Evolutionary conservation across 2,797 vertebrate genomes (phyloP).

Genomic region (Gymnodraco acuticeps): DNA sequence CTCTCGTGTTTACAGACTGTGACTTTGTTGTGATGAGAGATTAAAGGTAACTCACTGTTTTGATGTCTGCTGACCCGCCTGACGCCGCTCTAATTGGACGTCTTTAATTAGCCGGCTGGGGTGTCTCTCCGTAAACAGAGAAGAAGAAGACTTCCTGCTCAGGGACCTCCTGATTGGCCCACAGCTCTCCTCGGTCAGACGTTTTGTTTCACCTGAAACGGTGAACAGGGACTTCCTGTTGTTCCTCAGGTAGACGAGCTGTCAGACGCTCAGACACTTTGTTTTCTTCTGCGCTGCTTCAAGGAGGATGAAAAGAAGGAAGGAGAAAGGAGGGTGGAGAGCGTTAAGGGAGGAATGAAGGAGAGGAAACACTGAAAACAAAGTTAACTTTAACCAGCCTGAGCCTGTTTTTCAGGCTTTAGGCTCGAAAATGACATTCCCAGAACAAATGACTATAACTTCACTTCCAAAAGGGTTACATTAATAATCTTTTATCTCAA

Average conservation of each 20-base stretch:
- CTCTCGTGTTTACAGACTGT: too few relatives aligned
- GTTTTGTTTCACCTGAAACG: slow-evolving; percentile 45
- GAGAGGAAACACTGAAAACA: too few relatives aligned
- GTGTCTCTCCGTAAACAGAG: slow-evolving; percentile 15
- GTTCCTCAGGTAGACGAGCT: slow-evolving; percentile 41
- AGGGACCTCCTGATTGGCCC: slow-evolving; percentile 71
- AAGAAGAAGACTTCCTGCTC: slow-evolving; percentile 29
- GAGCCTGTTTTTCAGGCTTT: too few relatives aligned
- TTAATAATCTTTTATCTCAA: too few relatives aligned
- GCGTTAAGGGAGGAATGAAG: too few relatives aligned
- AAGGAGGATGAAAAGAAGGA: too few relatives aligned
- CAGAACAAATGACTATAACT: too few relatives aligned
- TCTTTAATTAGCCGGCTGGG: slow-evolving; percentile 73
- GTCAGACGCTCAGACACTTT: slow-evolving; percentile 52
- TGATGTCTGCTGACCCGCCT: slow-evolving; percentile 38
- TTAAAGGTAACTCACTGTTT: slow-evolving; percentile 10
- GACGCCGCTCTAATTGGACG: slow-evolving; percentile 75
- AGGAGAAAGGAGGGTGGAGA: too few relatives aligned
- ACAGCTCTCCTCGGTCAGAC: slow-evolving; percentile 44
- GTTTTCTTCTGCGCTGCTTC: slow-evolving; percentile 37
- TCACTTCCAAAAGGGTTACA: too few relatives aligned
- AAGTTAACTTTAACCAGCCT: background rate
- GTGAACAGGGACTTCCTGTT: slow-evolving; percentile 7
- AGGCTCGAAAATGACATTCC: too few relatives aligned
- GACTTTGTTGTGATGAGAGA: slow-evolving; percentile 7